Conservation (phyloP, 2,113 vertebrate genomes). For the Sigmodon hispidus region DNA sequence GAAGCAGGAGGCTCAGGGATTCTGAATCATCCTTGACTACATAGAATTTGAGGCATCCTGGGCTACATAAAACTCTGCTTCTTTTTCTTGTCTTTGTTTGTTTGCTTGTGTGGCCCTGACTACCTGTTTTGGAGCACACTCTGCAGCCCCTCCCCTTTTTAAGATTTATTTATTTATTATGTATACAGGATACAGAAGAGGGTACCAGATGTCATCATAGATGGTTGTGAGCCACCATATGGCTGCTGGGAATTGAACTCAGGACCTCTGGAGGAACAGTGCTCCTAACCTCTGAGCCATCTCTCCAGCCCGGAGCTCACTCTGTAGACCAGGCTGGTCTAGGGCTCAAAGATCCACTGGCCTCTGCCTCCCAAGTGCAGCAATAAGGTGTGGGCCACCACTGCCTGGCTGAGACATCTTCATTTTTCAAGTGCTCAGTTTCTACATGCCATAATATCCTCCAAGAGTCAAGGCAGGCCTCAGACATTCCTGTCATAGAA, state of each 20-base stretch:
- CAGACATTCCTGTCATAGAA: neutral
- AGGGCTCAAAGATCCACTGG: neutral
- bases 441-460: too few relatives aligned
- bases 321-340: neutral
- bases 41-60: neutral
- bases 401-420: too few relatives aligned
- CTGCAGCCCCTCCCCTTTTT: too few relatives aligned
- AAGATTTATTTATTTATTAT: too few relatives aligned
- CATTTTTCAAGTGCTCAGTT: neutral
- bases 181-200: too few relatives aligned
- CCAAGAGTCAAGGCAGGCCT: fast-evolving
- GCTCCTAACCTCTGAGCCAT: too few relatives aligned
- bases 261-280: too few relatives aligned
- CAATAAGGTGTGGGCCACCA: neutral
- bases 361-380: neutral
- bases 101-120: neutral
- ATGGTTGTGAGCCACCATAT: too few relatives aligned
- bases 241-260: too few relatives aligned
- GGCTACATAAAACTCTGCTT: neutral
- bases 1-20: neutral
- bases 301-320: neutral
- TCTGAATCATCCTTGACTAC: too few relatives aligned
- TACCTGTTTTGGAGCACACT: too few relatives aligned
- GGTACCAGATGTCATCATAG: too few relatives aligned
- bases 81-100: neutral